phyloP scores from a whole-genome alignment of 2,888 invertebrate genomes.

The Acholoe squamosa region DNA sequence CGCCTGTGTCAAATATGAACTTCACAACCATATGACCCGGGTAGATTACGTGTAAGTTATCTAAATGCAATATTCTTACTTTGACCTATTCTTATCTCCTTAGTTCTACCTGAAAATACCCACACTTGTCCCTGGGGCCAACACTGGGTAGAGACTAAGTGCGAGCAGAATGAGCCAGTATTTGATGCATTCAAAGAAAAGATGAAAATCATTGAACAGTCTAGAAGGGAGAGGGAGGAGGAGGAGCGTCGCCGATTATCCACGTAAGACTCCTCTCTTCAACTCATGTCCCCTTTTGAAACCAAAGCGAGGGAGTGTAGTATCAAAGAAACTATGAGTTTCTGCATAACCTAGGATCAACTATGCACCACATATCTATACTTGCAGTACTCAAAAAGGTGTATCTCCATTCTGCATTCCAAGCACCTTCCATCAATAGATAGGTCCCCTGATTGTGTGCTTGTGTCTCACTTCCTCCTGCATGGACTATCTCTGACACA shows the following conservation, averaged over 20 bases:
- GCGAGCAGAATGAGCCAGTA: neutral
- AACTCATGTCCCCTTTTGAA: no score
- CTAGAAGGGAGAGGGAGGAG: neutral
- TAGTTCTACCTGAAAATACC: neutral
- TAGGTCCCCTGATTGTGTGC: no score
- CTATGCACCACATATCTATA: no score
- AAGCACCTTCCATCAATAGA: no score
- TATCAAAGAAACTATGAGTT: no score
- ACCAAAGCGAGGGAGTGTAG: no score
- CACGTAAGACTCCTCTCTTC: neutral
- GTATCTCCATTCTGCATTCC: no score
- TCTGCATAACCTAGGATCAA: no score
- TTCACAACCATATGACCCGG: neutral
- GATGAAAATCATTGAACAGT: neutral
- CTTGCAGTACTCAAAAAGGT: no score
- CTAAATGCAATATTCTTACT: neutral
- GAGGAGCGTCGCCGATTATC: neutral
- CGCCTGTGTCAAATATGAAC: neutral
- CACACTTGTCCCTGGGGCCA: constrained; percentile 3
- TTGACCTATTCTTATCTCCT: neutral
- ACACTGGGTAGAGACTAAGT: neutral
- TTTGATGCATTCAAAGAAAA: constrained; percentile 1
- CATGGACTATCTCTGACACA: no score
- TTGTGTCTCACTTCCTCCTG: no score
- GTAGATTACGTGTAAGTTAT: neutral